Conservation (phyloP, 2,113 vertebrate species). For the Misgurnus mizolepis region DNA sequence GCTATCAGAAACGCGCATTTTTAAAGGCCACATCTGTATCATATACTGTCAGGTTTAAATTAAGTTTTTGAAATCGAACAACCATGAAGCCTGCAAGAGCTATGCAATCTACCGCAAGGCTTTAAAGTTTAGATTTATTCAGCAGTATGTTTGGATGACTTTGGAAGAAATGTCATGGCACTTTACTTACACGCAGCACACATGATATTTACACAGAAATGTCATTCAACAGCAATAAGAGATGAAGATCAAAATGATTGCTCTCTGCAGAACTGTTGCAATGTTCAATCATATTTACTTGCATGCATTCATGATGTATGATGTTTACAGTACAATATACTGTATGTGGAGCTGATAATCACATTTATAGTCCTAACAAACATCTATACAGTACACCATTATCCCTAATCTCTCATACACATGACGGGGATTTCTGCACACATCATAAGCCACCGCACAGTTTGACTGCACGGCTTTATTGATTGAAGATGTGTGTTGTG, state of each 20-base stretch:
- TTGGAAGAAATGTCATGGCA: not conserved
- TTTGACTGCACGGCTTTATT: not conserved
- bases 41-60: too few species aligned
- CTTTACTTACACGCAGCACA: not conserved
- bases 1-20: too few species aligned
- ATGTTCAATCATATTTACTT: not conserved
- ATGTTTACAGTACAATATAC: too few species aligned
- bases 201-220: not conserved
- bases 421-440: not conserved
- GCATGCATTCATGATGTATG: not conserved
- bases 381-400: not conserved
- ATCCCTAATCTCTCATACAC: not conserved
- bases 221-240: not conserved
- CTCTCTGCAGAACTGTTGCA: too few species aligned
- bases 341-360: not conserved
- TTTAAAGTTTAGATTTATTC: not conserved
- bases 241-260: not conserved
- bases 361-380: not conserved
- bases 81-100: not conserved
- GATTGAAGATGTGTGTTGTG: slow-evolving; percentile 2
- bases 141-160: not conserved
- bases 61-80: too few species aligned
- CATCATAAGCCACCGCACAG: not conserved
- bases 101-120: not conserved
- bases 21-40: too few species aligned